Percentiles rank a stretch among this genome's conserved stretches.
These are phyloP conservation scores for Patella depressa DNA, from an alignment of 2,888 invertebrate species.

Conservation along the genomic window DNA sequence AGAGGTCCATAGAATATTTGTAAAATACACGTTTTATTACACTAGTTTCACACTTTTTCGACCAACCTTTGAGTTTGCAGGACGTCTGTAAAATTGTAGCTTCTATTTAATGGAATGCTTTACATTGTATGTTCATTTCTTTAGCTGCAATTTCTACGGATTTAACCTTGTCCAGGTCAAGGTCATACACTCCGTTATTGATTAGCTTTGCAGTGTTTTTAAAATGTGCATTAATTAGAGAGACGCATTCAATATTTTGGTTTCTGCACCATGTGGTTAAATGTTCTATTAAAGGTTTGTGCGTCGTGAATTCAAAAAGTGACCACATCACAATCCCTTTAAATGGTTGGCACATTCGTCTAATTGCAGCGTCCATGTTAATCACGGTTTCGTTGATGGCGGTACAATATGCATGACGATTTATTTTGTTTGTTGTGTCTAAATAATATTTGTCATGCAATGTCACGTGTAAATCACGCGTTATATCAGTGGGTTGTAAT, in stretches of 20 bases:
- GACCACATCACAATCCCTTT: neutral
- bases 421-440: neutral
- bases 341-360: neutral
- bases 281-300: neutral
- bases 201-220: neutral
- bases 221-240: neutral
- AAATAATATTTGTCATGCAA: neutral
- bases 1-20: too few species aligned
- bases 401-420: neutral
- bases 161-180: neutral
- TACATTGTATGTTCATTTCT: neutral
- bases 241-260: neutral
- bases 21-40: too few species aligned
- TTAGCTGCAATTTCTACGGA: neutral
- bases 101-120: too few species aligned
- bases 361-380: neutral
- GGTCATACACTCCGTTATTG: neutral
- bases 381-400: neutral
- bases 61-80: too few species aligned
- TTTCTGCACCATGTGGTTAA: neutral
- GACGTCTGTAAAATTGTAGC: too few species aligned
- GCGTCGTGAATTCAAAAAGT: neutral
- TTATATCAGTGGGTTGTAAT: neutral
- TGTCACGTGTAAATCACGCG: neutral
- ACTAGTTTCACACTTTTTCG: too few species aligned